Conservation (phyloP, 2,888 invertebrate species). For the Balanococcus diminutus region DNA sequence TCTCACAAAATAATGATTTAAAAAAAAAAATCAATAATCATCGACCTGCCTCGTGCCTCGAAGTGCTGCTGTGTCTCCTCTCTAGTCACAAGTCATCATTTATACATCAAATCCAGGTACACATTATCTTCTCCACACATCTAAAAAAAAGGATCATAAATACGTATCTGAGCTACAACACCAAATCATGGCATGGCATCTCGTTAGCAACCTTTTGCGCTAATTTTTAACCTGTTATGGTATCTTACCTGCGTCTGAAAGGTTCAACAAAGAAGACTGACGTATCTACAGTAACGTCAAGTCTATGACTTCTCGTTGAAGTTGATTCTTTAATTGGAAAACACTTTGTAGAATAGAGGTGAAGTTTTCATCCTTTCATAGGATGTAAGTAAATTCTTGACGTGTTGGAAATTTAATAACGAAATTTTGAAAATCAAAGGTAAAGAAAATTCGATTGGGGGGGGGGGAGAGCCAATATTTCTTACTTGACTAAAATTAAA, state of each 20-base stretch:
- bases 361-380: neutral
- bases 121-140: no score
- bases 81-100: no score
- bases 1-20: no score
- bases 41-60: no score
- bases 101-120: no score
- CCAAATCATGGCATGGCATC: neutral
- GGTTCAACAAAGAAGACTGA: neutral
- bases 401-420: neutral
- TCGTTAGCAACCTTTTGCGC: neutral
- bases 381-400: neutral
- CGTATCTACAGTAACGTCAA: neutral
- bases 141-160: neutral
- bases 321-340: neutral
- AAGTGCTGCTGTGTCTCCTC: no score
- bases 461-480: no score
- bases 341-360: neutral
- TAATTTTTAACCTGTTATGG: neutral
- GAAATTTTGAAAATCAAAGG: neutral
- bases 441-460: neutral
- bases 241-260: neutral
- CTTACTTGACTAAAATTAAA: no score
- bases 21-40: no score
- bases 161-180: neutral
- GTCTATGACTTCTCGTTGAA: neutral